Evolutionary conservation across 2,797 vertebrate species (phyloP), one percentile per base, ranked within the genome.

Genomic region (Todus mexicanus): DNA sequence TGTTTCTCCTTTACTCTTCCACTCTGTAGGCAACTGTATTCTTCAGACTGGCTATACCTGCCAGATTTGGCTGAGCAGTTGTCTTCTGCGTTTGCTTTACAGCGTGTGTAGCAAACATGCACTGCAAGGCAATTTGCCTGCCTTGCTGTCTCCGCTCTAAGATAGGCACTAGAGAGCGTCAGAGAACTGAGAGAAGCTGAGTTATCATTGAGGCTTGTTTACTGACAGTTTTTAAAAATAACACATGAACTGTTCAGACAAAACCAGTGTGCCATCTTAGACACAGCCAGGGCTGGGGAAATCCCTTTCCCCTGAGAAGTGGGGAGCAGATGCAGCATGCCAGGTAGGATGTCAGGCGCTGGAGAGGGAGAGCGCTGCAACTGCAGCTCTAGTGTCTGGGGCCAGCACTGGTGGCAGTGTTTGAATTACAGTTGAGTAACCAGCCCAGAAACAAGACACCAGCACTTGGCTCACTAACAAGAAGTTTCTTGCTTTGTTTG

Each of bases 111-210:
- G 78, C 73, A 63, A 59, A 43, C 7, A 12, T 19, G 37, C 5
- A 7, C 45, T 68, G 60, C 33, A 20, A 54, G 77, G 74, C 57
- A 5, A 11, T 68, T 90, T 60, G 50, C 68, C 48, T 93, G 90
- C 74, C 68, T 77, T 54, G 50, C 88, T 63, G 45, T 65, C 78
- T 94, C 31, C 69, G 8, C 47, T 81, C 38, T 26, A 15, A 84
- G 48, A 65, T 63, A 87, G 90, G 92, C 92, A 91, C 92, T 92
- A 95, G 96, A 86, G 95, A 96, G 95, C 93, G 66, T 87, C 82
- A 93, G 93, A 95, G 93, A 95, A 89, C 87, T 25, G 12, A 95
- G 72, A 33, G 81, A 95, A 89, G 61, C 84, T 60, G 35, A 59
- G 26, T 73, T 83, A 42, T 42, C 51, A 59, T 42, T 0, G 1